A percentile compares a stretch with the other conserved stretches of the same genome.
phyloP scores from a whole-genome alignment of 1,140 invertebrate genomes.

The Rhynchophorus ferrugineus region DNA sequence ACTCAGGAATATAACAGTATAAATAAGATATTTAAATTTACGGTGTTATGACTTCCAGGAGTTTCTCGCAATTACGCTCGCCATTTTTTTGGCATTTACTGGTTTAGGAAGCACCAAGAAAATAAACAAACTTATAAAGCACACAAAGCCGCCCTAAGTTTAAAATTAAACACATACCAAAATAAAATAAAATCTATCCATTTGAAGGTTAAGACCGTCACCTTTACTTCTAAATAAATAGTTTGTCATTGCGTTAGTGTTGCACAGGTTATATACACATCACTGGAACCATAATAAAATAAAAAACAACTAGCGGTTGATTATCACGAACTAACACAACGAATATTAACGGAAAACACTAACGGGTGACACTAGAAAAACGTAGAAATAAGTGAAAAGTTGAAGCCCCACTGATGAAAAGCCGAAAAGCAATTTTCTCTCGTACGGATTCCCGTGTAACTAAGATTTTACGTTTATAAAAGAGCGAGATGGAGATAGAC shows the following conservation, averaged over 20 bases:
- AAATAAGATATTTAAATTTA: not conserved
- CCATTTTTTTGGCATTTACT: conserved; percentile 6
- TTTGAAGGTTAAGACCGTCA: conserved; percentile 23
- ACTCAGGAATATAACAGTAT: too few relatives aligned
- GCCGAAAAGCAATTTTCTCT: conserved; percentile 19
- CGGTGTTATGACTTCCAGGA: not conserved
- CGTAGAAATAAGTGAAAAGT: not conserved
- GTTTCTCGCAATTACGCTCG: not conserved
- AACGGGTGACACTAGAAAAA: too few relatives aligned
- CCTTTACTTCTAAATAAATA: conserved; percentile 13
- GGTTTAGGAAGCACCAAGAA: conserved; percentile 1
- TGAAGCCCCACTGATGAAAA: conserved; percentile 14
- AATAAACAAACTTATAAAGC: conserved; percentile 10
- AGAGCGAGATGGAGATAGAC: conserved; percentile 23
- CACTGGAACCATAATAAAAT: too few relatives aligned
- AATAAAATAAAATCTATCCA: conserved; percentile 22
- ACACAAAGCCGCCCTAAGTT: conserved; percentile 14
- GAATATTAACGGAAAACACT: too few relatives aligned
- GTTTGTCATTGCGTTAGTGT: conserved; percentile 6
- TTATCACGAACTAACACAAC: too few relatives aligned
- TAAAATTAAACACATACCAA: conserved; percentile 23
- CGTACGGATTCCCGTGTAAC: conserved; percentile 25
- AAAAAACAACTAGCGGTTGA: too few relatives aligned
- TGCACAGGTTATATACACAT: not conserved
- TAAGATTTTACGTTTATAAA: conserved; percentile 23